These are phyloP conservation scores for Catagonus wagneri DNA, from an alignment of 2,113 vertebrate species.

Conservation along the genomic window DNA sequence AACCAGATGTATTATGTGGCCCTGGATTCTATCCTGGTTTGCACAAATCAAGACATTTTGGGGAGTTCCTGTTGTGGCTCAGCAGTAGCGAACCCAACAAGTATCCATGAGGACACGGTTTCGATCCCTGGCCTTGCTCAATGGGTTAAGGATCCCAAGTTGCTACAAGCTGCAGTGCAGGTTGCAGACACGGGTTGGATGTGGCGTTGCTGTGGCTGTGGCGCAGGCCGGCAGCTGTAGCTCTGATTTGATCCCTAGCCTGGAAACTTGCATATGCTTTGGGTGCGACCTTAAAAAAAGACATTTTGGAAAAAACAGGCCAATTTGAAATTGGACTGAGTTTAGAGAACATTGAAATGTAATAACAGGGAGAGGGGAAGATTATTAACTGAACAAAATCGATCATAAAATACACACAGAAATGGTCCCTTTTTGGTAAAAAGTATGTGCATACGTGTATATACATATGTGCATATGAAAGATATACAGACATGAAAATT, in stretches of 20 bases:
- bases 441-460: neutral
- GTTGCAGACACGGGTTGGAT: no score
- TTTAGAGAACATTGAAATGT: neutral
- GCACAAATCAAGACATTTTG: neutral
- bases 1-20: neutral
- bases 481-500: neutral
- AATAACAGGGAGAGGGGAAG: neutral
- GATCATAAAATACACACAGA: neutral
- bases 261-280: no score
- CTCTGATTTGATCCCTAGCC: no score
- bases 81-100: no score
- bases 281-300: neutral
- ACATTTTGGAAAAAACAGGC: neutral
- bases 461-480: neutral
- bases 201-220: no score
- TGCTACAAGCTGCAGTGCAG: no score
- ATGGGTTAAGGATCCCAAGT: no score
- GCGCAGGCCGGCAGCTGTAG: no score
- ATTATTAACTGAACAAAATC: neutral
- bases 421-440: neutral
- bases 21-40: neutral
- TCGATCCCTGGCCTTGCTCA: no score
- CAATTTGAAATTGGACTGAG: neutral
- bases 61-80: no score
- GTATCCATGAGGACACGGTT: no score